Base-by-base conservation (phyloP, 2,113 vertebrate genomes). In the Sturnus vulgaris region DNA sequence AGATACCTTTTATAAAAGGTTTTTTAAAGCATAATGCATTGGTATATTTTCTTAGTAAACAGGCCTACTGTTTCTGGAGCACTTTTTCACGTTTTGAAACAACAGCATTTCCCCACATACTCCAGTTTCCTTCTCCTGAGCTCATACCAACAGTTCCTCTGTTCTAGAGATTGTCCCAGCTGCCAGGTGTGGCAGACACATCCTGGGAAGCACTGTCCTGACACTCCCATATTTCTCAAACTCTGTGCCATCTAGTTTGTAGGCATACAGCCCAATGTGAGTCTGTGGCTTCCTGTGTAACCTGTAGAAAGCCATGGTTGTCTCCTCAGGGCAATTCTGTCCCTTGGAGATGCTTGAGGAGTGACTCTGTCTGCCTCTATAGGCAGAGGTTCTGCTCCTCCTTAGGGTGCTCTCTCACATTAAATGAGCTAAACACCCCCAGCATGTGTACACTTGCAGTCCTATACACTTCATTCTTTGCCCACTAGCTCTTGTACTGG, bases 251-350 rank as follows among this genome's bases (percentile, higher is more conserved):
- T 79, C 11, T 21, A 57, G 12, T 55, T 63, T 59, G 47, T 14
- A 23, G 61, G 42, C 70, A 55, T 8, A 19, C 1, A 11, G 50
- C 27, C 19, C 17, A 10, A 23, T 28, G 31, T 13, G 33, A 68
- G 25, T 61, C 75, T 46, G 12, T 9, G 52, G 61, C 25, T 88
- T 46, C 28, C 60, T 52, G 16, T 33, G 9, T 18, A 68, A 77
- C 6, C 35, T 52, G 21, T 12, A 15, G 40, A 47, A 87, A 81
- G 27, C 0, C 0, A 15, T 0, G 1, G 24, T 33, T 61, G 24
- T 27, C 37, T 81, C 50, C 70, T 49, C 0, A 0, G 73, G 73
- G 50, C 50, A 73, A 15, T 40, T 39, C 37, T 11, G 11, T 57
- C 47, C 52, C 50, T 27, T 61, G 3, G 44, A 61, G 40, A 30